Conservation (phyloP, 1,140 invertebrate species). For the Drosophila nigromelanica region DNA sequence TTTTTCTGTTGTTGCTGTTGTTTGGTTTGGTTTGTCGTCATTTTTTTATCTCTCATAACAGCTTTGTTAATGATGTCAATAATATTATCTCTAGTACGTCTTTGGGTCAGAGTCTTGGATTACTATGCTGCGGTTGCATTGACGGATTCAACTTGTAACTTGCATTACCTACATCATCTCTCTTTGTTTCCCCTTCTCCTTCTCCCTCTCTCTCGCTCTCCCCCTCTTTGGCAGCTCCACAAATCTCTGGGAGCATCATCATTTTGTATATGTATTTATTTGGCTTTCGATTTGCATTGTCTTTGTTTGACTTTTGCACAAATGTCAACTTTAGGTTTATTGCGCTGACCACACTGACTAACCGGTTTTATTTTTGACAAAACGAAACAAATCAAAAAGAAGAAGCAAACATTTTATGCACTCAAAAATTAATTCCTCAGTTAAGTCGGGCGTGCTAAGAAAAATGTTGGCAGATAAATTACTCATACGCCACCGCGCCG, state of each 20-base stretch:
- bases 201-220: not conserved
- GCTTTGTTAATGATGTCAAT: conserved; percentile 6
- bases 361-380: conserved; percentile 24
- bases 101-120: conserved; percentile 29
- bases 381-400: too few species aligned
- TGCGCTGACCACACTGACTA: conserved; percentile 16
- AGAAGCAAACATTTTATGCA: conserved; percentile 4
- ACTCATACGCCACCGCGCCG: conserved; percentile 24
- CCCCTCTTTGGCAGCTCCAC: not conserved
- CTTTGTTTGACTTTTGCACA: conserved; percentile 26
- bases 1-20: not conserved
- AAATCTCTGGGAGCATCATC: not conserved
- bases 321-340: conserved; percentile 28
- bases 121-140: conserved; percentile 39
- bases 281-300: conserved; percentile 19
- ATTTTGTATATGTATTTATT: conserved; percentile 9
- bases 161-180: not conserved
- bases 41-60: conserved; percentile 19
- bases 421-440: not conserved
- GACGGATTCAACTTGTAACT: not conserved
- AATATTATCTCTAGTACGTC: conserved; percentile 14
- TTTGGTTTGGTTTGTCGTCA: conserved; percentile 6
- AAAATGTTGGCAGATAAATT: not conserved
- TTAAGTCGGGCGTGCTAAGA: too few species aligned
- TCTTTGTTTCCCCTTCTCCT: not conserved